These are phyloP conservation scores for Temnopleurus reevesii DNA, from an alignment of 53 echinoderm and acorn worm genomes.

Conservation along the genomic window DNA sequence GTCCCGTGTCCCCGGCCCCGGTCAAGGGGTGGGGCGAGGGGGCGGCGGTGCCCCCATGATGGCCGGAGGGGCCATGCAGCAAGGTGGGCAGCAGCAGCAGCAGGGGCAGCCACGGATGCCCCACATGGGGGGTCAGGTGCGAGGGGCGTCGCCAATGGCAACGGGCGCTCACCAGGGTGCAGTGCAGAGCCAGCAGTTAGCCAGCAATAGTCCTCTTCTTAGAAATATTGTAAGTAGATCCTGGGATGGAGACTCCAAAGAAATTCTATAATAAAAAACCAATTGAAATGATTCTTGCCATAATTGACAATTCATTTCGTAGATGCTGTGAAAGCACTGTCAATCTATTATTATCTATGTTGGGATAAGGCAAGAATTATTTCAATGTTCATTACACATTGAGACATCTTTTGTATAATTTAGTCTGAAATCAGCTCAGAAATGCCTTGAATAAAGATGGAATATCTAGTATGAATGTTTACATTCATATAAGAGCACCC, in stretches of 20 bases:
- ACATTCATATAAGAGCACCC: no score
- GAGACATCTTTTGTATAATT: no score
- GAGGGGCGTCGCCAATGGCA: conserved; percentile 31
- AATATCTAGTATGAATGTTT: no score
- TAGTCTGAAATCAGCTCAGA: no score
- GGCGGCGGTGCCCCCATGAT: neutral
- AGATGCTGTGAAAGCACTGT: no score
- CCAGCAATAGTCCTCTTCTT: conserved; percentile 72
- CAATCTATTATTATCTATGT: no score
- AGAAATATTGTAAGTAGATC: conserved; percentile 59
- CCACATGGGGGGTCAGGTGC: conserved; percentile 29
- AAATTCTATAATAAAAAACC: no score
- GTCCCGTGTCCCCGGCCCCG: neutral
- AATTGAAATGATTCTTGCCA: no score
- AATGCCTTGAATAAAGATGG: no score
- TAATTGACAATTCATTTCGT: no score
- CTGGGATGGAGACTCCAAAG: neutral
- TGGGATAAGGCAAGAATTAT: no score
- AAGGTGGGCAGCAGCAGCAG: conserved; percentile 52
- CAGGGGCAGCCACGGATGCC: conserved; percentile 34
- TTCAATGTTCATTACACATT: no score
- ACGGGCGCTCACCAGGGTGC: conserved; percentile 43
- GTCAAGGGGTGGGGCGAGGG: neutral
- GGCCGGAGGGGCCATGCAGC: conserved; percentile 32
- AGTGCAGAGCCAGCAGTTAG: conserved; percentile 72